phyloP scores from a whole-genome alignment of 2,888 invertebrate species.

The Drosophila histrio region DNA sequence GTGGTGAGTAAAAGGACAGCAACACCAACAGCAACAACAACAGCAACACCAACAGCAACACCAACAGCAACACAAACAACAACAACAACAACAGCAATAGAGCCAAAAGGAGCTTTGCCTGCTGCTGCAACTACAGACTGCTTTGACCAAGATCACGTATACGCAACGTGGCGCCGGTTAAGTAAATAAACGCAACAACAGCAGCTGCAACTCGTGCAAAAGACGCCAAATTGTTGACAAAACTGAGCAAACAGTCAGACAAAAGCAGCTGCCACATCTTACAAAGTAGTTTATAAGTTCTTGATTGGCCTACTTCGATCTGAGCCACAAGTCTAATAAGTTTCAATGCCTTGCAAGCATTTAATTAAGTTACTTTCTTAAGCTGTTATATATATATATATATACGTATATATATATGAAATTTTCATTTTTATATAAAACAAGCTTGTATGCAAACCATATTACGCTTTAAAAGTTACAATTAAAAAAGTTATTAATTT shows the following conservation, averaged over 20 bases:
- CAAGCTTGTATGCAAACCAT: no score
- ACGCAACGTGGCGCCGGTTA: slow-evolving; percentile 48
- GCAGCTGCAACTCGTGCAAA: slow-evolving; percentile 8
- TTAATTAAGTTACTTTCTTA: background rate
- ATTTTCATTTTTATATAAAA: background rate
- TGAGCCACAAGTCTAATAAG: background rate
- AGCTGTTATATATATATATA: no score
- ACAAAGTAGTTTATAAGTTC: background rate
- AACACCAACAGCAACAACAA: slow-evolving; percentile 9
- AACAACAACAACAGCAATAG: background rate
- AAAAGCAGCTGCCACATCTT: background rate
- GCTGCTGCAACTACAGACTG: slow-evolving; percentile 7
- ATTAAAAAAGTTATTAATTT: no score
- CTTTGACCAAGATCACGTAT: slow-evolving; percentile 51
- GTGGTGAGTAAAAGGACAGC: slow-evolving; percentile 44
- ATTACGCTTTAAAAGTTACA: no score
- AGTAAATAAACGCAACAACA: slow-evolving; percentile 30
- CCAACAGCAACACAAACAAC: background rate
- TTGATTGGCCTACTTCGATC: slow-evolving; percentile 4
- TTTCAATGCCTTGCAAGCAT: background rate
- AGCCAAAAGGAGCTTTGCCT: background rate
- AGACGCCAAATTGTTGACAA: slow-evolving; percentile 12
- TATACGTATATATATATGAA: background rate
- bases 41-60: background rate
- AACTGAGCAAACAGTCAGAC: slow-evolving; percentile 1